Conservation (phyloP, 2,113 vertebrate genomes). For the Ochotona princeps region DNA sequence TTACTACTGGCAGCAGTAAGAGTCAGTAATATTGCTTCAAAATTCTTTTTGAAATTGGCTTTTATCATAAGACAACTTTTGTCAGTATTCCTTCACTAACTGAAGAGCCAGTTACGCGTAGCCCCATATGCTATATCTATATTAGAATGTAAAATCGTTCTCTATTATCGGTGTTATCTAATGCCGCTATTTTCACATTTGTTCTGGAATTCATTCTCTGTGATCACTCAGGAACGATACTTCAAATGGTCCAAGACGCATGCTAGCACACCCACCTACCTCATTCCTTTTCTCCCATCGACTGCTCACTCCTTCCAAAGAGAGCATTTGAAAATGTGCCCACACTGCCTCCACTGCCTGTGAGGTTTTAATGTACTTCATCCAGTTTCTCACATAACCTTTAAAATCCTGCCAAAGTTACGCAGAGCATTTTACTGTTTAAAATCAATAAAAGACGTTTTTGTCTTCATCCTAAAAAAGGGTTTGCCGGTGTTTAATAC, state of each 20-base stretch:
- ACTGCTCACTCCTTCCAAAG: background rate
- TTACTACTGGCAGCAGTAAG: background rate
- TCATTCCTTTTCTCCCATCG: background rate
- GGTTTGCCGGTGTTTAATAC: background rate
- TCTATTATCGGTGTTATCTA: background rate
- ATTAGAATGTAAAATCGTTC: background rate
- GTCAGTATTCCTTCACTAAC: background rate
- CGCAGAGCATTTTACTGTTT: background rate
- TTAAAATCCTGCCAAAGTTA: slow-evolving; percentile 38
- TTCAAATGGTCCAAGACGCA: background rate
- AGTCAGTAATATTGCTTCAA: background rate
- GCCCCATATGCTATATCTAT: background rate
- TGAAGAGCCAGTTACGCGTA: background rate
- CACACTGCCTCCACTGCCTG: background rate
- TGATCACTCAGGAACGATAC: background rate
- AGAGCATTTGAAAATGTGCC: background rate
- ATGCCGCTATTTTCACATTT: background rate
- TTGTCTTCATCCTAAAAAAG: slow-evolving; percentile 45
- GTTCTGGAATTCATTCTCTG: background rate
- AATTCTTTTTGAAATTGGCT: background rate
- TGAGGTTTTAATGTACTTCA: background rate
- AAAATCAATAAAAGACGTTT: slow-evolving; percentile 8
- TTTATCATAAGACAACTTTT: background rate
- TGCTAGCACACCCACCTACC: background rate
- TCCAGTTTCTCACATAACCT: background rate